phyloP scores from a whole-genome alignment of 2,888 invertebrate species.

The Nipponacmea schrenckii region DNA sequence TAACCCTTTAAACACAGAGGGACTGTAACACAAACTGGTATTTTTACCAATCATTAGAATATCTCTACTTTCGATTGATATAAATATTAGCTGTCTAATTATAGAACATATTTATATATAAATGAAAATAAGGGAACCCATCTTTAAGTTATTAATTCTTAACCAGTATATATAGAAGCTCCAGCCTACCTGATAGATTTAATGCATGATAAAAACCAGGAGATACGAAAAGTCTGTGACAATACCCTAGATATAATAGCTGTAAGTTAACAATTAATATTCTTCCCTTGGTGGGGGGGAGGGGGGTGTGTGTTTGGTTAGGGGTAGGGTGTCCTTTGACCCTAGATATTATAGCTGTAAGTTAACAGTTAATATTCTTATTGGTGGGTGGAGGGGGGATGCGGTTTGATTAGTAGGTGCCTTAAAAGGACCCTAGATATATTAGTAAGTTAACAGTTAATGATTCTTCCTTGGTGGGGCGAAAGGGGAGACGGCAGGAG shows the following conservation, averaged over 20 bases:
- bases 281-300: background rate
- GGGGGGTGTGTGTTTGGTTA: background rate
- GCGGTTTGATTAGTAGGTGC: background rate
- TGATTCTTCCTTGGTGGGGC: no score
- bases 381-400: background rate
- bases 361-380: background rate
- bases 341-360: no score
- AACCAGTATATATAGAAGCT: slow-evolving; percentile 75
- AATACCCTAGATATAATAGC: slow-evolving; percentile 94
- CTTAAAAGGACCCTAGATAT: no score
- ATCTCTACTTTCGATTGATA: no score
- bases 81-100: no score
- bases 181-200: slow-evolving; percentile 96
- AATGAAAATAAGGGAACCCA: no score
- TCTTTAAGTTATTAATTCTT: slow-evolving; percentile 18
- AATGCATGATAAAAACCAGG: slow-evolving; percentile 95
- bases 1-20: no score
- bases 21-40: no score
- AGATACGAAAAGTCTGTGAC: slow-evolving; percentile 93
- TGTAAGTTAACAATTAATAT: slow-evolving; percentile 75
- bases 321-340: background rate
- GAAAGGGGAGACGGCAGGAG: no score
- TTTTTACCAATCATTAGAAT: no score
- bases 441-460: no score
- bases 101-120: no score